These are phyloP conservation scores for Bombus vancouverensis DNA, from an alignment of 1,140 invertebrate genomes.

Conservation along the genomic window DNA sequence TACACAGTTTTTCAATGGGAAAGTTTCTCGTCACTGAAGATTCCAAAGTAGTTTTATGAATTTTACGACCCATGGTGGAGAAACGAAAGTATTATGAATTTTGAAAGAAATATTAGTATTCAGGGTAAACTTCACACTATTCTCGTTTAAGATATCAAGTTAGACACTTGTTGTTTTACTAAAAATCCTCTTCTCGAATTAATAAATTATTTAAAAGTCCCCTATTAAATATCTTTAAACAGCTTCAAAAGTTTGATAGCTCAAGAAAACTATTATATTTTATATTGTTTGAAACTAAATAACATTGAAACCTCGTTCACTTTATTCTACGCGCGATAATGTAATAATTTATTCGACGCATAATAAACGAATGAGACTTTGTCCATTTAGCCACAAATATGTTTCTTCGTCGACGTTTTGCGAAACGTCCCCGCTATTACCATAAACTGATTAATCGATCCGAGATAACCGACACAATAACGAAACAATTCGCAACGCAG, in stretches of 20 bases:
- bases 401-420: background rate
- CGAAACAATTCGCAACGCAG: constrained; percentile 60
- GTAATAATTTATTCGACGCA: background rate
- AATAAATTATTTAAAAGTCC: background rate
- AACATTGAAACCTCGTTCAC: background rate
- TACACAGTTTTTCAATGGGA: background rate
- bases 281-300: too few relatives aligned
- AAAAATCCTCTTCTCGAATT: background rate
- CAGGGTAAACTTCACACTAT: background rate
- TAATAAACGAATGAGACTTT: background rate
- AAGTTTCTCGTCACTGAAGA: background rate
- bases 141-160: background rate
- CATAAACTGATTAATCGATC: constrained; percentile 62
- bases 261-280: too few relatives aligned
- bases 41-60: background rate
- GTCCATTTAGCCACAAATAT: constrained; percentile 5
- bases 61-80: background rate
- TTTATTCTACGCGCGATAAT: background rate
- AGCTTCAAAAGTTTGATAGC: too few relatives aligned
- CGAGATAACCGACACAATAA: constrained; percentile 40
- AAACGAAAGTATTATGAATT: background rate
- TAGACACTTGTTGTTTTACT: background rate
- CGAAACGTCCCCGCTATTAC: constrained; percentile 38
- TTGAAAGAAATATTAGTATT: background rate
- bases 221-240: too few relatives aligned